Percentiles rank a stretch among this genome's conserved stretches.
These are phyloP conservation scores for Pocillopora grandis DNA, from an alignment of 92 coral and sea anemone species.

Conservation along the genomic window DNA sequence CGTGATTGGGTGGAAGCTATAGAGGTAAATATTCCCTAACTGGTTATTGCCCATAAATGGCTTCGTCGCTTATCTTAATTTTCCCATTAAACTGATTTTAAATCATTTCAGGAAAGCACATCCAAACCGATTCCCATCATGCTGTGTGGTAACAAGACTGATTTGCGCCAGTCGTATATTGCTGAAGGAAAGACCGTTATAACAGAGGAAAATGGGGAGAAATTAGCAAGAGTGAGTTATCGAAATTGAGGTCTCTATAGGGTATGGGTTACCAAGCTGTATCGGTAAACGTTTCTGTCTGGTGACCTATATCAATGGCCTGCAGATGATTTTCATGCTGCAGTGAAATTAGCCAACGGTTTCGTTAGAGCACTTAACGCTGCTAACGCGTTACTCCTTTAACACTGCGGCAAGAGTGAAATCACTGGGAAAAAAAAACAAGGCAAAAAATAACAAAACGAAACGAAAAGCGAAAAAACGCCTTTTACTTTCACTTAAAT, in stretches of 20 bases:
- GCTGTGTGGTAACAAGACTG: constrained; percentile 95
- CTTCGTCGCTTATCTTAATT: neutral
- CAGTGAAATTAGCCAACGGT: neutral
- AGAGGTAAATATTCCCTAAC: constrained; percentile 61
- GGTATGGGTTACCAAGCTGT: too few relatives aligned
- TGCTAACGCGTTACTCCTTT: too few relatives aligned
- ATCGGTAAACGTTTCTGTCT: too few relatives aligned
- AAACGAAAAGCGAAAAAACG: too few relatives aligned
- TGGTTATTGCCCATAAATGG: neutral
- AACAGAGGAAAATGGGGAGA: constrained; percentile 65
- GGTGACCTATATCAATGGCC: too few relatives aligned
- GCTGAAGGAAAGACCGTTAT: constrained; percentile 82
- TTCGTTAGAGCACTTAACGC: neutral
- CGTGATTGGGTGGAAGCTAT: constrained; percentile 98
- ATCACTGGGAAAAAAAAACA: too few relatives aligned
- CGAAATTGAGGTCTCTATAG: too few relatives aligned
- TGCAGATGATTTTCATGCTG: too few relatives aligned
- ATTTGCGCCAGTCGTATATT: constrained; percentile 65
- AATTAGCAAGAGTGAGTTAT: constrained; percentile 79
- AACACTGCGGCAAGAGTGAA: too few relatives aligned
- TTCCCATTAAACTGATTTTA: neutral
- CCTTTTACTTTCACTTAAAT: too few relatives aligned
- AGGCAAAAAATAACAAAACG: too few relatives aligned
- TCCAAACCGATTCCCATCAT: constrained; percentile 90
- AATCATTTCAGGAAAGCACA: constrained; percentile 80